Evolutionary conservation across 2,888 invertebrate species (phyloP).

Genomic region (Pelosia muscerda): DNA sequence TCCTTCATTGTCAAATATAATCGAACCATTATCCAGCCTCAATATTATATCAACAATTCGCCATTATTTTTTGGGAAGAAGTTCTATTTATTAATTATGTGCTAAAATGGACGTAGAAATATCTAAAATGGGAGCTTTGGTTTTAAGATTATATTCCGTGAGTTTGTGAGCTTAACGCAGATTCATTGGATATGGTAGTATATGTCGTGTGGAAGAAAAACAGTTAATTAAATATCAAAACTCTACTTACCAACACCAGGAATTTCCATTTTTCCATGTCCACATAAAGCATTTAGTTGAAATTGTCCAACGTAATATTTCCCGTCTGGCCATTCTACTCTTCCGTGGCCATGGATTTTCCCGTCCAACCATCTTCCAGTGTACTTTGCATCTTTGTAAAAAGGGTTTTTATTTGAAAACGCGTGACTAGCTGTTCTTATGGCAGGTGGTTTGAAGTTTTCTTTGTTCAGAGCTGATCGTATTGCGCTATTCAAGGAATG

Average conservation of each 20-base stretch:
- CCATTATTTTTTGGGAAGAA: too few relatives aligned
- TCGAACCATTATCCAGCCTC: too few relatives aligned
- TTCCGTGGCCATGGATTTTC: constrained; percentile 94
- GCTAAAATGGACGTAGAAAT: too few relatives aligned
- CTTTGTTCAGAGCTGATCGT: constrained; percentile 88
- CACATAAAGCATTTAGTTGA: constrained; percentile 90
- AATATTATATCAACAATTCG: too few relatives aligned
- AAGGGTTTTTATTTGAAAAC: constrained; percentile 89
- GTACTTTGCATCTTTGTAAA: constrained; percentile 93
- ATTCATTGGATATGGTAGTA: background rate
- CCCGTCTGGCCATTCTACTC: constrained; percentile 93
- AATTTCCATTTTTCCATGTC: constrained; percentile 90
- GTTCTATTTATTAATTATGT: too few relatives aligned
- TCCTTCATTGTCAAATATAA: background rate
- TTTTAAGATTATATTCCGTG: too few relatives aligned
- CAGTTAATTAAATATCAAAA: background rate
- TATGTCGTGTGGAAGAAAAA: background rate
- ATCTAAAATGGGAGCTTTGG: too few relatives aligned
- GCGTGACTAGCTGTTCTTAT: constrained; percentile 90
- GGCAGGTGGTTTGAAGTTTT: constrained; percentile 89
- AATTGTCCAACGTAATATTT: constrained; percentile 93
- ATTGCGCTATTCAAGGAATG: constrained; percentile 92
- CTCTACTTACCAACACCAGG: constrained; percentile 84
- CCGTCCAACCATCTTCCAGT: constrained; percentile 94
- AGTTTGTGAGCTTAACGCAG: background rate